Percentiles rank a stretch among this genome's conserved stretches.
Evolutionary conservation across 2,888 invertebrate genomes (phyloP).

Genomic region (Dinocampus coccinellae): DNA sequence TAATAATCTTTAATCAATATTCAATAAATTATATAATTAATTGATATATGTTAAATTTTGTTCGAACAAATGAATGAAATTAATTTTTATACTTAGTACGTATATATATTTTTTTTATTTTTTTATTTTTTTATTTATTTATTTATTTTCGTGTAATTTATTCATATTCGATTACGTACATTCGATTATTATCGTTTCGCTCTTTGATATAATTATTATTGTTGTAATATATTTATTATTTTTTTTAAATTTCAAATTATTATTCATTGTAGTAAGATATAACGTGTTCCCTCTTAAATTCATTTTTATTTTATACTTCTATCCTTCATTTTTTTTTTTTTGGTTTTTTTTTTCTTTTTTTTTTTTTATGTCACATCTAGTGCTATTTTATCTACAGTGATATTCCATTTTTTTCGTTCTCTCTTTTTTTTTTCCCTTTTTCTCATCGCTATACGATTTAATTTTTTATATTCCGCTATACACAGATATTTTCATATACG

Average conservation of each 20-base stretch:
- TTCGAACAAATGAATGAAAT: not conserved
- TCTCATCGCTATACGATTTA: conserved; percentile 43
- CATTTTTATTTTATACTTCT: conserved; percentile 33
- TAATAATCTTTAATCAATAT: not conserved
- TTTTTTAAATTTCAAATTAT: conserved; percentile 32
- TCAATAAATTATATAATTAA: not conserved
- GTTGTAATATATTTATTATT: conserved; percentile 43
- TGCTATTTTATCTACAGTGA: conserved; percentile 68
- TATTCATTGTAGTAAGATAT: conserved; percentile 49
- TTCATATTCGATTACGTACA: conserved; percentile 15
- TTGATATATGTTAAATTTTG: not conserved
- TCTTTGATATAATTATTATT: conserved; percentile 46
- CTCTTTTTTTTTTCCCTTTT: no score
- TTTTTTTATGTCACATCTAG: conserved; percentile 52
- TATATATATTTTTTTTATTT: not conserved
- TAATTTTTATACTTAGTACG: not conserved
- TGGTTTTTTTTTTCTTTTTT: conserved; percentile 33
- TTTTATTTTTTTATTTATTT: conserved; percentile 18
- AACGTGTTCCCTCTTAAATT: conserved; percentile 52
- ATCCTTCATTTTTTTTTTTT: no score
- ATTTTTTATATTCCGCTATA: conserved; percentile 23
- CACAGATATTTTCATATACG: no score
- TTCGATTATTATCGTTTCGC: not conserved
- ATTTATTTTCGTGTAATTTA: conserved; percentile 6
- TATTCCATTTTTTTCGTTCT: conserved; percentile 59